Evolutionary conservation across 2,113 vertebrate genomes (phyloP), one percentile per base, ranked within the genome.

Genomic region (Colossoma macropomum): DNA sequence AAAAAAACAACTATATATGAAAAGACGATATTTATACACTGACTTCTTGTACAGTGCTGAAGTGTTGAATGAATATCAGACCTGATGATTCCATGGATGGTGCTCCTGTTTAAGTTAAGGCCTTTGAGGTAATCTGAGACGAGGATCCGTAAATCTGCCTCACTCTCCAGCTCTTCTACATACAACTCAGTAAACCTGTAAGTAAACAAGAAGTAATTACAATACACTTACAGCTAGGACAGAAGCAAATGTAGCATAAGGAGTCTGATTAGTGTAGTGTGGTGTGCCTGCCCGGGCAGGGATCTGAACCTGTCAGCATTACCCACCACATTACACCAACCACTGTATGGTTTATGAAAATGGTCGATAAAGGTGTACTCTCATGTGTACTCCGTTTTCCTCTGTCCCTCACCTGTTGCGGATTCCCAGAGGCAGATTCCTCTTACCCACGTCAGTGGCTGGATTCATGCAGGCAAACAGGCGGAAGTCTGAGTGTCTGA

Each of bases 391-490:
- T 19, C 63, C 1, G 15, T 4, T 2, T 30, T 3, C 3, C n/a
- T 10, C 10, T 27, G 25, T n/a, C 38, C 6, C 79, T 89, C 83
- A 98, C 97, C 98, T 95, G 93, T 98, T 99, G 89, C 98, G 96
- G 88, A 99, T 96, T 88, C 98, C 98, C 74, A 96, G 95, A 79
- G 98, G 98, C 30, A 99, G 95, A 91, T 99, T 99, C 90, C 95
- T 96, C 90, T 99, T 99, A 56, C 98, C 98, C 66, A 99, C 96
- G 87, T 99, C 98, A 21, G 98, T 99, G 73, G 98, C 98, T 81
- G 98, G 98, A 88, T 99, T 99, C 98, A 99, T 99, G 90, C 97
- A 99, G 0, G 97, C 97, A 93, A 99, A 99, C 77, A 99, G 93
- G 48, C 92, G 94, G 90, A 99, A 99, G 89, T 97, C 96, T 79